Percentiles rank a stretch among this genome's conserved stretches.
Evolutionary conservation across 1,140 invertebrate species (phyloP).

Genomic region (Procambarus clarkii): DNA sequence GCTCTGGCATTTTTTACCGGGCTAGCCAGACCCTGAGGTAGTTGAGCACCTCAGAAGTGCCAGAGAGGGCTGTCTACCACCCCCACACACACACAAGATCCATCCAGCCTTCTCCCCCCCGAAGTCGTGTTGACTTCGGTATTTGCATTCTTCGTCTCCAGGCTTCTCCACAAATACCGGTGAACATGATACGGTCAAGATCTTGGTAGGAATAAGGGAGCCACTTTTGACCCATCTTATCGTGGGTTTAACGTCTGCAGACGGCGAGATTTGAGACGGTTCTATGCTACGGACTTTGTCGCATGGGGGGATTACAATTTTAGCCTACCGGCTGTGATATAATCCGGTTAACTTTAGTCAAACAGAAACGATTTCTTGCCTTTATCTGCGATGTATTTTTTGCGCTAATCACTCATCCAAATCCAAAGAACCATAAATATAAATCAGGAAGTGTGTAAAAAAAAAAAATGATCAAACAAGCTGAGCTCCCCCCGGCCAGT

Average conservation of each 20-base stretch:
- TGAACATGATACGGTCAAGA: slow-evolving; percentile 56
- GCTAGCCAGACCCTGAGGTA: neutral
- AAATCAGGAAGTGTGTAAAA: slow-evolving; percentile 4
- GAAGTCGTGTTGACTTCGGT: slow-evolving; percentile 39
- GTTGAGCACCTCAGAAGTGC: slow-evolving; percentile 4
- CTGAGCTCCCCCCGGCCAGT: slow-evolving; percentile 21
- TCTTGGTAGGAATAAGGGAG: neutral
- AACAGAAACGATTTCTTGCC: neutral
- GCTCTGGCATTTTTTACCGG: slow-evolving; percentile 10
- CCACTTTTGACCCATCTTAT: neutral
- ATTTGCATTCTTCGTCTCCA: slow-evolving; percentile 57
- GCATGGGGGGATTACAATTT: neutral
- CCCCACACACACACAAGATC: neutral
- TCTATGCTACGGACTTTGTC: neutral
- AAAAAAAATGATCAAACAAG: slow-evolving; percentile 37
- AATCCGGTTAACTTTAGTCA: neutral
- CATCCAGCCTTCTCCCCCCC: neutral
- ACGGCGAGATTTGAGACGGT: neutral
- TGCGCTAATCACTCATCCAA: slow-evolving; percentile 13
- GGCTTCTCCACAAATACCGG: slow-evolving; percentile 44
- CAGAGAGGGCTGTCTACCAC: neutral
- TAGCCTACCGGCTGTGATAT: neutral
- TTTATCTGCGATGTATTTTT: neutral
- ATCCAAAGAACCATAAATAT: slow-evolving; percentile 22
- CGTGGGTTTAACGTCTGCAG: neutral